Conservation (phyloP, 1,140 invertebrate genomes). For the Phymorhynchus buccinoides region DNA sequence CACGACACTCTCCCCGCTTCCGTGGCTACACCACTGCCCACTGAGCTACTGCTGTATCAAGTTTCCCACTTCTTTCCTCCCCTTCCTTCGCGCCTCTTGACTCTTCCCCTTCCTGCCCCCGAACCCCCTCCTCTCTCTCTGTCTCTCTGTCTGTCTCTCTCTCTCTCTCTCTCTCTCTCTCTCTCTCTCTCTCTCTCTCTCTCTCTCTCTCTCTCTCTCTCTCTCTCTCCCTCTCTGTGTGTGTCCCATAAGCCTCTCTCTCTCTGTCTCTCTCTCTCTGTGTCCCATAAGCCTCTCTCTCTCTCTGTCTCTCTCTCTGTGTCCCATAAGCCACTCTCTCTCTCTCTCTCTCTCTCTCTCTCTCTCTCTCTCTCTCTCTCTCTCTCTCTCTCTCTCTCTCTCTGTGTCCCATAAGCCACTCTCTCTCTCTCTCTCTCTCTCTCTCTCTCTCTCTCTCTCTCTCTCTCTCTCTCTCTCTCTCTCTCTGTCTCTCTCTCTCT, state of each 20-base stretch:
- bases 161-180: background rate
- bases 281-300: background rate
- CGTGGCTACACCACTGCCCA: background rate
- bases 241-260: too few species aligned
- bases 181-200: background rate
- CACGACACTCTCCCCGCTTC: background rate
- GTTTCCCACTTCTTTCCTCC: too few species aligned
- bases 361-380: too few species aligned
- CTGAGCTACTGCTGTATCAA: too few species aligned
- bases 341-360: background rate
- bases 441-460: too few species aligned
- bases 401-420: background rate
- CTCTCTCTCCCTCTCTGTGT: background rate
- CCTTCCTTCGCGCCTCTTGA: too few species aligned
- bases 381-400: background rate
- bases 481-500: background rate
- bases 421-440: background rate
- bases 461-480: background rate
- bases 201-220: conserved; percentile 6
- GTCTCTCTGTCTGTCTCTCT: background rate
- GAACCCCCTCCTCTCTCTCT: background rate
- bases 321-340: background rate
- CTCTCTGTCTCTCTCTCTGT: background rate
- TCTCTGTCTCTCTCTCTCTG: background rate
- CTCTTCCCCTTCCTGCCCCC: background rate